Base-by-base conservation (phyloP, 2,113 vertebrate genomes). In the Gnathonemus longibarbis region DNA sequence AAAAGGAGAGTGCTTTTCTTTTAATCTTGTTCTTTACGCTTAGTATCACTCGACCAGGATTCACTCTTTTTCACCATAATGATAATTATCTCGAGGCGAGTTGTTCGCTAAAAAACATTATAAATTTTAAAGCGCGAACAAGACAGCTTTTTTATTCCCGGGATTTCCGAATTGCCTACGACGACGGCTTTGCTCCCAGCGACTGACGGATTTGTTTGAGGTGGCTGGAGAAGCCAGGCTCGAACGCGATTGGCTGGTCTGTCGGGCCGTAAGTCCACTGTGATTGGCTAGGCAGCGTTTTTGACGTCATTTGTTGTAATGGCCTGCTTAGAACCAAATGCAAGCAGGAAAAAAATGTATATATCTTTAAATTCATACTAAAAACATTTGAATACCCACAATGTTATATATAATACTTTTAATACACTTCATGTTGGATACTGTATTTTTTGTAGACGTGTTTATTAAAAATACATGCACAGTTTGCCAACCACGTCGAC, bases 251-350 rank as follows among this genome's bases (percentile, higher is more conserved):
- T 93, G 93, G 92, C 58, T 90, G 52, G 31, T 74, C 39, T 90
- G 92, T 88, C 89, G 8, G 89, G 92, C 87, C 90, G 35, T 0
- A 13, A 74, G 17, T 10, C 84, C 62, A 66, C 90, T 77, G 5
- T 39, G 91, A 95, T 94, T 95, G 94, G 95, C 89, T 91, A 89
- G 31, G 53, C 17, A 53, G 88, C 66, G 91, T 45, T 90, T 53
- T 39, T 89, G 88, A 95, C 94, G 95, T 95, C 95, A 95, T 93
- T 94, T 94, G 94, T 94, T 95, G 94, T 93, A 92, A 88, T 91
- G 93, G 92, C 86, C 88, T 89, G 88, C 89, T 56, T 5, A 84
- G 50, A 89, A 42, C 83, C 21, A 84, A 48, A 46, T 24, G 42
- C 19, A n/a, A 48, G 10, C 45, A 48, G 42, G 19, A 19, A 80